Conservation (phyloP, 1,140 invertebrate genomes). For the Cydia fagiglandana region DNA sequence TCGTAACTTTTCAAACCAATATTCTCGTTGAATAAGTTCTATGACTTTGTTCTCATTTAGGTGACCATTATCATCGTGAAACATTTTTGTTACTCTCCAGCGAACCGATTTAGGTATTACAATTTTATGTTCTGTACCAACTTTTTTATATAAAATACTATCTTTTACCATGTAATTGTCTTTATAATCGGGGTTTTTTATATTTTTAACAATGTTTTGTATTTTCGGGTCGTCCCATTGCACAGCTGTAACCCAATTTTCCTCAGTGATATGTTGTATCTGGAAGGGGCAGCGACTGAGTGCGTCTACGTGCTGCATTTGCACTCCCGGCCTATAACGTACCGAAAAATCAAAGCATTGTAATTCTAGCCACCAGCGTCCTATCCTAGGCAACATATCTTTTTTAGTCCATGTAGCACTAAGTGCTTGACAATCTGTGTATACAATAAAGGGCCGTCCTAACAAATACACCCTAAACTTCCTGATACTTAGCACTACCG, state of each 20-base stretch:
- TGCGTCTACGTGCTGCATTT: conserved; percentile 10
- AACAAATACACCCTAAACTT: too few species aligned
- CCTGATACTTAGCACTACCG: too few species aligned
- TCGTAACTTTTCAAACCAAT: conserved; percentile 29
- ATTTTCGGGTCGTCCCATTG: not conserved
- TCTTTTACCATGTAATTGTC: not conserved
- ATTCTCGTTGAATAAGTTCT: not conserved
- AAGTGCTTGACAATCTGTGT: too few species aligned
- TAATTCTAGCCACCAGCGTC: too few species aligned
- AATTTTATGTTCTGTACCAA: not conserved
- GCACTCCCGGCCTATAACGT: too few species aligned
- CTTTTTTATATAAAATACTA: conserved; percentile 15
- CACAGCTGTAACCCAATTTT: not conserved
- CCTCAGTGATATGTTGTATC: conserved; percentile 8
- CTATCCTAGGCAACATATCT: too few species aligned
- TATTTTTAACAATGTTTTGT: not conserved
- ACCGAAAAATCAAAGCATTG: too few species aligned
- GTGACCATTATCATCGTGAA: too few species aligned
- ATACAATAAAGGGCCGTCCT: too few species aligned
- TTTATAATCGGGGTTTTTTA: not conserved
- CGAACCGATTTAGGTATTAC: conserved; percentile 17
- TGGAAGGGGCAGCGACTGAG: not conserved
- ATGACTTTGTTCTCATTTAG: not conserved
- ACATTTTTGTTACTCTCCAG: conserved; percentile 6
- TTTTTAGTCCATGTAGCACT: too few species aligned